Base-by-base conservation (phyloP, 2,113 vertebrate species). In the Triplophysa rosa region DNA sequence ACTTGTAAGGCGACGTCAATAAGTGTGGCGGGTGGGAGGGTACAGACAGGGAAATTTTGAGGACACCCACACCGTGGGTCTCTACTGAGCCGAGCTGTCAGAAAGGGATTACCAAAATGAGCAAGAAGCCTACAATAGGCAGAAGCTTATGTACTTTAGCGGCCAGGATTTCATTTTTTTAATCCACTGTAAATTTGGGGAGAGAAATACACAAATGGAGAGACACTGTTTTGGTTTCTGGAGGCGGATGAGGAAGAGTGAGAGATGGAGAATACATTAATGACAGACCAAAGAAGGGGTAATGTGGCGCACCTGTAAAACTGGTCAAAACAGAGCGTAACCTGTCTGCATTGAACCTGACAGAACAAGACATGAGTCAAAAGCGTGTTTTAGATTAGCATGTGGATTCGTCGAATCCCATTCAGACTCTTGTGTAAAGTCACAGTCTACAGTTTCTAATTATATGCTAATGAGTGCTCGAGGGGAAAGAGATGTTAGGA, bases 61-160 rank as follows among this genome's bases (percentile, higher is more conserved):
- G 83, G 72, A 87, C 80, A 84, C 77, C 80, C 79, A 83, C 82
- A 81, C 84, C 76, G 63, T 69, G 84, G 81, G 84, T 89, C 79
- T 81, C 82, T 86, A 86, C 80, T 86, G 86, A 84, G 84, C 81
- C 81, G 69, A 84, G 78, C 89, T 90, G 89, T 90, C 90, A 90
- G 87, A 84, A 72, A 84, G 73, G 89, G 90, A 91, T 93, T 92
- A 92, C 83, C 67, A 87, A 83, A 88, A 88, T 78, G 85, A 91
- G 87, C 86, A 87, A 82, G 81, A 88, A 86, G 79, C 52, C 42
- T 56, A 90, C 91, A 91, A 90, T 84, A 90, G 89, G 78, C 89
- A 89, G 83, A 78, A 87, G 87, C 84, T 92, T 90, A 90, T 87
- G 87, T 82, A 87, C 86, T 88, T 89, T 84, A 83, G 84, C 82